These are phyloP conservation scores for Ylistrum balloti DNA, from an alignment of 1,140 invertebrate species.

Conservation along the genomic window DNA sequence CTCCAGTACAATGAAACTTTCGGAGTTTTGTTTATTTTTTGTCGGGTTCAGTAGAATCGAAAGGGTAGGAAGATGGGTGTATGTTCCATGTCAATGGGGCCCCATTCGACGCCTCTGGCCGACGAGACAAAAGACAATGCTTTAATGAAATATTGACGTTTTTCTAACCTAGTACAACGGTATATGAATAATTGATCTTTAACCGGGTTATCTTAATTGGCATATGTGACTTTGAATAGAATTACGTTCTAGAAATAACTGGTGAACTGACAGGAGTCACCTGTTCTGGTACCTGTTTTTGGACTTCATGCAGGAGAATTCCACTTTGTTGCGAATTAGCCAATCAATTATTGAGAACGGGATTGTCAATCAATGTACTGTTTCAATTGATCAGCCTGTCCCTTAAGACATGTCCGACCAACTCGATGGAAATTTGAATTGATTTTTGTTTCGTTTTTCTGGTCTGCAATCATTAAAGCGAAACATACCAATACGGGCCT, in stretches of 20 bases:
- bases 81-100: neutral
- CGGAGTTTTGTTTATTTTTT: neutral
- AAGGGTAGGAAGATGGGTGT: neutral
- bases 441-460: too few relatives aligned
- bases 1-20: neutral
- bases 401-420: neutral
- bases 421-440: neutral
- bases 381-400: neutral
- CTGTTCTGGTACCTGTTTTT: neutral
- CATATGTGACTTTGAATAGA: neutral
- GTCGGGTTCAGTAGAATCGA: neutral
- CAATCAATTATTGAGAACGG: slow-evolving; percentile 25
- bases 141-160: neutral
- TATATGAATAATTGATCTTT: slow-evolving; percentile 16
- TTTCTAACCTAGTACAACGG: neutral
- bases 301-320: neutral
- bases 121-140: neutral
- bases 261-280: neutral
- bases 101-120: neutral
- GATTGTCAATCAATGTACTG: neutral
- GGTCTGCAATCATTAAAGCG: neutral
- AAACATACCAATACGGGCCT: neutral
- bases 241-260: slow-evolving; percentile 36
- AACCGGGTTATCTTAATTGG: neutral
- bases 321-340: neutral